Base-by-base conservation (phyloP, 2,888 invertebrate genomes). In the Cephus rjabovi region DNA sequence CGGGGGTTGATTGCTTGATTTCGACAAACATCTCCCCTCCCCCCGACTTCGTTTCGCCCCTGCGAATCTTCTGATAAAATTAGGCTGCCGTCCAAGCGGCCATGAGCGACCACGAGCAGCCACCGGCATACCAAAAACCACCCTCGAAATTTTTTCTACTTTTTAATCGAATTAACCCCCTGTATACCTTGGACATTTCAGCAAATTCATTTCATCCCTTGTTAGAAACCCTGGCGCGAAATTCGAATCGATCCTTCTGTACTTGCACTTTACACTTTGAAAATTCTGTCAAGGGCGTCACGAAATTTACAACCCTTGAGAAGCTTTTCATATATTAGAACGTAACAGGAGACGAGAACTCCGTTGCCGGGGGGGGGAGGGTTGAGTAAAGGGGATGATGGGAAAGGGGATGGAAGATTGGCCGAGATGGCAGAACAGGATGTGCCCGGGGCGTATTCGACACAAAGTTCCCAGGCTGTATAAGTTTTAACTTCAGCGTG, bases 1-100 rank as follows among this genome's bases (percentile, higher is more conserved):
- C 15, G 40, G 80, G 83, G 84, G 84, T 83, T 87, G 89, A 89
- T 89, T 89, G 87, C 88, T 87, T 89, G 88, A 89, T 89, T 88
- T 89, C 88, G 86, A 86, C 89, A 87, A 89, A 89, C 87, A 87
- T 86, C 85, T 83, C 81, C 84, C 80, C 79, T 80, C 80, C 74
- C 78, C 80, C 69, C 30, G 69, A 68, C 75, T 4, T 75, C 69
- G 71, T 75, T 75, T 34, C 77, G 37, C 76, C 37, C 76, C 12
- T 69, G 76, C 74, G 77, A 77, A 76, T 76, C 80, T 76, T 56
- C 76, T 75, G 75, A 33, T 82, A 80, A 81, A 89, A 89, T 89
- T 86, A 89, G 88, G 86, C 89, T 89, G 83, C 81, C 83, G 87
- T 89, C 86, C 87, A 87, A 87, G 80, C 77, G 78, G 34, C 71